Conservation (phyloP, 2,797 vertebrate genomes). For the Gymnoscopelus braueri region DNA sequence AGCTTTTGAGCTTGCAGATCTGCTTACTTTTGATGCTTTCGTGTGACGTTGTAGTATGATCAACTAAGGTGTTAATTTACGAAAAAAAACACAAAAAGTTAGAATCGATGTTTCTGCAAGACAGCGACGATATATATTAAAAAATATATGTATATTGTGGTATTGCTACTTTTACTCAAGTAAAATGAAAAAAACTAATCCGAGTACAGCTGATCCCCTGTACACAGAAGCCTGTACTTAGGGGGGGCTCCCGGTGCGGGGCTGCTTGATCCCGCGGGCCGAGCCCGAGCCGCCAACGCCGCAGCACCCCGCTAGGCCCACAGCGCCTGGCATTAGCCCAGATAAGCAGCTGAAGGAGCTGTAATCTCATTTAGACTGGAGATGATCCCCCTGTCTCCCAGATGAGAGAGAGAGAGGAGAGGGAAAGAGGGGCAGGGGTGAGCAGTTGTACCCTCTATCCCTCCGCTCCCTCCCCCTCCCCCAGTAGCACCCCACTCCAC, state of each 20-base stretch:
- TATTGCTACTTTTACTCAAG: too few relatives aligned
- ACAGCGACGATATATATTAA: too few relatives aligned
- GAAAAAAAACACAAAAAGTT: too few relatives aligned
- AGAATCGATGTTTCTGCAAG: too few relatives aligned
- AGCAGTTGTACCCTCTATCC: slow-evolving; percentile 64
- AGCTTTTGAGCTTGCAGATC: too few relatives aligned
- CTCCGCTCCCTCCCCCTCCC: slow-evolving; percentile 69
- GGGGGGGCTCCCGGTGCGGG: slow-evolving; percentile 30
- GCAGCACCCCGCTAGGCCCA: slow-evolving; percentile 77
- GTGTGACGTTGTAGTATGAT: too few relatives aligned
- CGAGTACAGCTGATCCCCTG: slow-evolving; percentile 88
- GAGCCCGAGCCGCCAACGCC: slow-evolving; percentile 69
- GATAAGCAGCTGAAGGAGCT: slow-evolving; percentile 99
- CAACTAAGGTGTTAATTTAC: too few relatives aligned
- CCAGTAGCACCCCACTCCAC: slow-evolving; percentile 28
- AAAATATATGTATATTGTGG: too few relatives aligned
- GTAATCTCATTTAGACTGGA: slow-evolving; percentile 99
- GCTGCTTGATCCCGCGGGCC: slow-evolving; percentile 56
- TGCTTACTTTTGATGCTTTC: too few relatives aligned
- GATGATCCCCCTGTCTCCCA: slow-evolving; percentile 98
- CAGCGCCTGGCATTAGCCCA: slow-evolving; percentile 98
- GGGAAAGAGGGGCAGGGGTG: slow-evolving; percentile 83
- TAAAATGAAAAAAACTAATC: too few relatives aligned
- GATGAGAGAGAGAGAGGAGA: slow-evolving; percentile 87
- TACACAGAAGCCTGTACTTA: slow-evolving; percentile 88